Evolutionary conservation across 2,797 vertebrate genomes (phyloP).

Genomic region (Xiphophorus birchmanni): DNA sequence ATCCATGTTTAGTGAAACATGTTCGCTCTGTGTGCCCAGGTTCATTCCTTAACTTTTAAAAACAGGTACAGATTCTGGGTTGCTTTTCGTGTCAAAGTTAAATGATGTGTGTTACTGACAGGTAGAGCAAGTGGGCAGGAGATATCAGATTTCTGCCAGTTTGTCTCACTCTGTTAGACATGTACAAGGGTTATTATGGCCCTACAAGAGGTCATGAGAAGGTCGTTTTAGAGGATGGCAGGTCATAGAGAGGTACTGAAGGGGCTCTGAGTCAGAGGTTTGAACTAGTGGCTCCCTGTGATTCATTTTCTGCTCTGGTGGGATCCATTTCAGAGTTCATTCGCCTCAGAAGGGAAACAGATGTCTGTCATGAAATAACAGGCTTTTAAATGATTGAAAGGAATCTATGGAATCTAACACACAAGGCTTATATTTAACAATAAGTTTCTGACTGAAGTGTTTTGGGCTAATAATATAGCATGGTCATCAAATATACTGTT

Average conservation of each 20-base stretch:
- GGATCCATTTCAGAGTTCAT: constrained; percentile 73
- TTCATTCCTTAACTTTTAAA: constrained; percentile 14
- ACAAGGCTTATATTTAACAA: background rate
- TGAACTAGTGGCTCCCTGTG: constrained; percentile 60
- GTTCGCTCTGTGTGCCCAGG: constrained; percentile 8
- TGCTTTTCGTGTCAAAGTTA: constrained; percentile 19
- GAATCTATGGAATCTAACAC: constrained; percentile 37
- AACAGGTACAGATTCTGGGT: constrained; percentile 19
- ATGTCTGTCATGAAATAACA: constrained; percentile 60
- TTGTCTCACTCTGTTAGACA: constrained; percentile 56
- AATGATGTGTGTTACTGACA: constrained; percentile 49
- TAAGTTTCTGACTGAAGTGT: background rate
- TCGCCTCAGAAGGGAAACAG: constrained; percentile 68
- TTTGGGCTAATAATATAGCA: background rate
- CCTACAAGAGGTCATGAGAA: constrained; percentile 54
- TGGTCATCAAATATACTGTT: background rate
- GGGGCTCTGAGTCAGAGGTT: constrained; percentile 62
- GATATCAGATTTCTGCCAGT: constrained; percentile 64
- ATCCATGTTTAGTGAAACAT: constrained; percentile 17
- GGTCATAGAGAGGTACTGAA: constrained; percentile 60
- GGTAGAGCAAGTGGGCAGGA: constrained; percentile 28
- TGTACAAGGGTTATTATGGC: constrained; percentile 59
- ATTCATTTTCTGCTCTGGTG: constrained; percentile 69
- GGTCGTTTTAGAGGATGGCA: constrained; percentile 51
- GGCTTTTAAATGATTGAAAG: constrained; percentile 45